Evolutionary conservation across 1,140 invertebrate genomes (phyloP).

Genomic region (Globodera rostochiensis): DNA sequence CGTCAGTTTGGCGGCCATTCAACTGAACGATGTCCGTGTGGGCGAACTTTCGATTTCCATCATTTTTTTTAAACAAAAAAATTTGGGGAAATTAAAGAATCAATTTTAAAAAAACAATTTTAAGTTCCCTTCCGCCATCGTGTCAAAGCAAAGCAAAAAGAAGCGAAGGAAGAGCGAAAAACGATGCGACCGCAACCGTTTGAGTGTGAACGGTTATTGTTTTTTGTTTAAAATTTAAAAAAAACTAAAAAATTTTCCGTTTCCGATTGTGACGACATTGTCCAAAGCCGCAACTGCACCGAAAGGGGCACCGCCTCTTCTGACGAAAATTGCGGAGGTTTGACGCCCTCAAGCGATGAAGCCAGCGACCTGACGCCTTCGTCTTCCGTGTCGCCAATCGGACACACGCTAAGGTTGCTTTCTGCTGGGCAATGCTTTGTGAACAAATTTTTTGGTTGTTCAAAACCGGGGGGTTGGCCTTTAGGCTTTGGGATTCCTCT

Average conservation of each 20-base stretch:
- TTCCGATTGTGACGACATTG: no score
- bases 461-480: no score
- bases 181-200: background rate
- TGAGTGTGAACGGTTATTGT: background rate
- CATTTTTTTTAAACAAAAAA: no score
- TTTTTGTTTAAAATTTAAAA: background rate
- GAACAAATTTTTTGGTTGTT: no score
- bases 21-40: constrained; percentile 25
- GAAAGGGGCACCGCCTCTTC: background rate
- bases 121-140: background rate
- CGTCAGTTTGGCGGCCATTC: constrained; percentile 16
- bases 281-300: background rate
- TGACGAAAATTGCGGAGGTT: background rate
- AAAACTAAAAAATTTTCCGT: background rate
- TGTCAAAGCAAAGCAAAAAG: constrained; percentile 4
- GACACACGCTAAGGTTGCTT: constrained; percentile 1
- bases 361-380: background rate
- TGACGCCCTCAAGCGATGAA: background rate
- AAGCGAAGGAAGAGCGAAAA: constrained; percentile 1
- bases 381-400: background rate
- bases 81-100: background rate
- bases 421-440: constrained; percentile 7
- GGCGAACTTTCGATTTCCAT: no score
- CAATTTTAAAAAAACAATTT: background rate
- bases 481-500: no score